Evolutionary conservation across 2,888 invertebrate species (phyloP), one percentile per base, ranked within the genome.

Genomic region (Tryphoninae sp.): DNA sequence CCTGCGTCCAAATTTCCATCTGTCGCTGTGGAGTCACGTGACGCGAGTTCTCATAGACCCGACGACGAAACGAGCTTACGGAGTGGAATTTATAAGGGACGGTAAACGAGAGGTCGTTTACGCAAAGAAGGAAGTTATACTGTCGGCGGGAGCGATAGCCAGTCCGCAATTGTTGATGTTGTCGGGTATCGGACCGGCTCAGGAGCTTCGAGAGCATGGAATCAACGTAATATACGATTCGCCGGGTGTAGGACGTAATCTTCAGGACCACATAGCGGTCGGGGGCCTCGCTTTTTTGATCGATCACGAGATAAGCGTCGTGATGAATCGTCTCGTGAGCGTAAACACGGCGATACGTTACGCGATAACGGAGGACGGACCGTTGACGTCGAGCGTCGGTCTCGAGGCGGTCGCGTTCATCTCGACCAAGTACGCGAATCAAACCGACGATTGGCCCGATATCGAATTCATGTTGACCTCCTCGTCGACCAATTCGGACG

Each of bases 151-250:
- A 0, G 96, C 99, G 0, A 95, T 99, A 81, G 98, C 96, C 84
- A 95, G 96, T 0, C 98, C 99, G 0, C 99, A 99, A 87, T 91
- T 99, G 9, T 93, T 99, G 77, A 96, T 99, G 96, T 93, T 99
- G n/a, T 95, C 95, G 42, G 99, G 99, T 0, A 93, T 99, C 2
- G 98, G 98, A 1, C 96, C 97, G 0, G 93, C 93, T 23, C 91
- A 94, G n/a, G 96, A 98, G 89, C 92, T 98, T 2, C 90, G 93
- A 82, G 94, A 96, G 84, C 93, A 96, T 9, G 96, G 96, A 0
- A 94, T 97, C 65, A 94, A 95, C 9, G 94, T 97, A 55, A 93
- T 97, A 3, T 94, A 95, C 45, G 95, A 97, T 92, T 94, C 95
- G 49, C 96, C 96, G 0, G 97, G 97, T 1, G 97, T 98, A 0